These are phyloP conservation scores for Pithys albifrons DNA, from an alignment of 2,113 vertebrate species.

Conservation along the genomic window DNA sequence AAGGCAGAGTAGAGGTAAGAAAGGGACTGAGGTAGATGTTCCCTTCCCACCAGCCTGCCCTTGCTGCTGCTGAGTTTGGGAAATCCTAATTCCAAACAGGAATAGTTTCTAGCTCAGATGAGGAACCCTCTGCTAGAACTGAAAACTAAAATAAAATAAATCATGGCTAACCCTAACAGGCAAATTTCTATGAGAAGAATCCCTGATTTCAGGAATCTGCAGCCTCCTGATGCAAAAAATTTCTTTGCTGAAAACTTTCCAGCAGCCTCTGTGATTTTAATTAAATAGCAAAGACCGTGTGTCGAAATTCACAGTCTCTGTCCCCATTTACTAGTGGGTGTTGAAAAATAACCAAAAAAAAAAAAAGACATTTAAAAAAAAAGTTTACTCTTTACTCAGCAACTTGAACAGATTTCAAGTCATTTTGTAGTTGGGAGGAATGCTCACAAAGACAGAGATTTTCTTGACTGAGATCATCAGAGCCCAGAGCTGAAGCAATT, in stretches of 20 bases:
- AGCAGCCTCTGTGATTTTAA: constrained; percentile 59
- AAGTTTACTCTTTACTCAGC: constrained; percentile 25
- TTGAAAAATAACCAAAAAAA: constrained; percentile 35
- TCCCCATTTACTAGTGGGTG: constrained; percentile 7
- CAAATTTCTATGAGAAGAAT: not conserved
- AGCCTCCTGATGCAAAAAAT: not conserved
- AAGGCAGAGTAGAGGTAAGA: not conserved
- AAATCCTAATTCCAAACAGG: not conserved
- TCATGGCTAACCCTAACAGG: rapidly evolving
- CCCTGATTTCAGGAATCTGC: constrained; percentile 11
- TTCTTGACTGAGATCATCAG: constrained; percentile 50
- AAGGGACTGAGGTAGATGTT: not conserved
- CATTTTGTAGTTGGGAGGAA: constrained; percentile 56
- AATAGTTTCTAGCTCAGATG: not conserved
- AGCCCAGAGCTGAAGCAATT: constrained; percentile 39
- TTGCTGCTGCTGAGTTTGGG: rapidly evolving
- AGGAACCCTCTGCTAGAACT: not conserved
- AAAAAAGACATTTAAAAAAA: not conserved
- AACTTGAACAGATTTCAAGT: constrained; percentile 49
- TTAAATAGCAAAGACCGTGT: constrained; percentile 25
- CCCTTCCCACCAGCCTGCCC: not conserved
- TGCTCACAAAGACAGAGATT: constrained; percentile 33
- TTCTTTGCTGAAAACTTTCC: constrained; percentile 23
- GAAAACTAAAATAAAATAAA: not conserved
- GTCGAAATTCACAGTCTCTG: not conserved